Evolutionary conservation across 2,797 vertebrate species (phyloP), one percentile per base, ranked within the genome.

Genomic region (Limnodromus scolopaceus): DNA sequence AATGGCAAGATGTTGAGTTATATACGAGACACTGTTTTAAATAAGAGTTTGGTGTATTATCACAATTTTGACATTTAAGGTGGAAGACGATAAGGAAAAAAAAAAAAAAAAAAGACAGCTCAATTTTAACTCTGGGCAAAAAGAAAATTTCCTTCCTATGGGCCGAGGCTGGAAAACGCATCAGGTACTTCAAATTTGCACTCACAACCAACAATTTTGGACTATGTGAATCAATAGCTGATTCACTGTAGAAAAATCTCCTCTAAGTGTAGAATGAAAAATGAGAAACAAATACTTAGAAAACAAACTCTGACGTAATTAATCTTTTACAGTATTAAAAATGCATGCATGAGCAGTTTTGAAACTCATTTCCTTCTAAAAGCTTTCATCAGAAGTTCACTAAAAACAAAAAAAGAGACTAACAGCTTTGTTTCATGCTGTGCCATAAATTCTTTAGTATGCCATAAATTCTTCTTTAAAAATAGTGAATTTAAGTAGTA

Each of bases 331-430:
- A 46, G 13, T 66, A 94, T 75, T 92, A 78, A 93, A 93, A 91
- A 92, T 76, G 45, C 30, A 92, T 46, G n/a, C 19, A 69, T 30
- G 34, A 87, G 38, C 24, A 60, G 48, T 78, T 92, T 7, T 68
- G 45, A 94, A 91, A 93, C 57, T 72, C 3, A 84, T 54, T 87
- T 91, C 72, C 57, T 84, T 68, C 91, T 81, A 84, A 77, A 72
- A 93, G 61, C 39, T 51, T 74, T 8, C 36, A 89, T 55, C 17
- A 63, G 55, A 80, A 74, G 48, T n/a, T 66, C 51, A 76, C 41
- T 81, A 41, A 80, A 78, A 85, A 19, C 34, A 66, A 55, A 41
- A 66, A 34, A 66, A 12, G 8, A 84, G 28, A 74, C 51, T 39
- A 92, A 91, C 0, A 91, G 63, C 16, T 91, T 57, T 85, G 23